phyloP scores from a whole-genome alignment of 2,797 vertebrate genomes.

The Zalophus californianus region DNA sequence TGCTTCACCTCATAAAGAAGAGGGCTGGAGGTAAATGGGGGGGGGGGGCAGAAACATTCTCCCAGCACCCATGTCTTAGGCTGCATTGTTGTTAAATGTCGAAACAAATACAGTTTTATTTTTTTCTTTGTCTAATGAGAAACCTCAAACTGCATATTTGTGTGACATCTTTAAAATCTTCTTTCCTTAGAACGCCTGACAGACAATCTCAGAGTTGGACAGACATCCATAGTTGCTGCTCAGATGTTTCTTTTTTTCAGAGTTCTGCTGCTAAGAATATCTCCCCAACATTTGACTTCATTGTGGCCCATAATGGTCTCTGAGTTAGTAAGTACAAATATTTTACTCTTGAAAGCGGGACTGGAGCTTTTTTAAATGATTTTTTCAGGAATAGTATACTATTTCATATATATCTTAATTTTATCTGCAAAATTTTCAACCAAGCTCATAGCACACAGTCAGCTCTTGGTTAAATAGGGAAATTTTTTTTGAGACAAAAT shows the following conservation, averaged over 20 bases:
- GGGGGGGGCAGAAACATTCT: no score
- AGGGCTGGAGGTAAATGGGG: rapidly evolving
- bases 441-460: neutral
- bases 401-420: neutral
- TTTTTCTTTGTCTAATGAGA: constrained; percentile 46
- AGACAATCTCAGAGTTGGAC: constrained; percentile 95
- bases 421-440: neutral
- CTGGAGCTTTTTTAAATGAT: neutral
- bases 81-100: neutral
- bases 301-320: constrained; percentile 99
- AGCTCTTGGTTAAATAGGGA: neutral
- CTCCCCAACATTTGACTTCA: constrained; percentile 96
- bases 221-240: constrained; percentile 91
- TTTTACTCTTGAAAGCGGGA: neutral
- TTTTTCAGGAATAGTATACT: neutral
- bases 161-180: constrained; percentile 71
- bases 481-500: constrained; percentile 57
- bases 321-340: constrained; percentile 91
- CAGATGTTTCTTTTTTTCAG: constrained; percentile 99
- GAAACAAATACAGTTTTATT: neutral
- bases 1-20: neutral
- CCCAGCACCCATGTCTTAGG: rapidly evolving
- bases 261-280: constrained; percentile 96
- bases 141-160: neutral
- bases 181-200: constrained; percentile 94